Evolutionary conservation across 2,113 vertebrate species (phyloP).

Genomic region (Cisticola juncidis): DNA sequence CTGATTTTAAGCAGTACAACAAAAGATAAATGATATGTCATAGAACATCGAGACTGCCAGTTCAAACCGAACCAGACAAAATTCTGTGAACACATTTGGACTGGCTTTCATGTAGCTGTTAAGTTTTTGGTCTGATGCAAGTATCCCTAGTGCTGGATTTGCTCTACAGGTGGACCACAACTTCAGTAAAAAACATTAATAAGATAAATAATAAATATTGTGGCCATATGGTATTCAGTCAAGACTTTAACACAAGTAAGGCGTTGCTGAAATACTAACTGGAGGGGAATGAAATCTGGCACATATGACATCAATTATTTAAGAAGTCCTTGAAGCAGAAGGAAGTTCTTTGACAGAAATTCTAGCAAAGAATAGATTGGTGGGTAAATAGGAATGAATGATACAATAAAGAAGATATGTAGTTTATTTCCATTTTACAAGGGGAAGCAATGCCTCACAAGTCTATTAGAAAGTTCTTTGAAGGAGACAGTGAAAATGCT

Average conservation of each 20-base stretch:
- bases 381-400: neutral
- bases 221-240: neutral
- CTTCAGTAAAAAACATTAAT: neutral
- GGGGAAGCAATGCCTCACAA: neutral
- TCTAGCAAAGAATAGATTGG: neutral
- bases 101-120: neutral
- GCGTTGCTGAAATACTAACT: neutral
- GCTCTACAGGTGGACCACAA: neutral
- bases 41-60: neutral
- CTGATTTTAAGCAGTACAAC: neutral
- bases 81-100: neutral
- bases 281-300: neutral
- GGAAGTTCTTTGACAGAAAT: neutral
- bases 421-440: neutral
- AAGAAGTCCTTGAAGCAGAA: neutral
- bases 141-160: neutral
- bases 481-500: neutral
- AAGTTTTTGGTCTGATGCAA: neutral
- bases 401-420: neutral
- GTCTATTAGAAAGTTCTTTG: neutral
- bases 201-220: neutral
- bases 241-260: neutral
- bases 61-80: neutral
- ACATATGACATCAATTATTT: neutral
- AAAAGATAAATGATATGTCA: neutral